Evolutionary conservation across 2,888 invertebrate genomes (phyloP), one percentile per base, ranked within the genome.

Genomic region (Hermaeophaga mercurialis): DNA sequence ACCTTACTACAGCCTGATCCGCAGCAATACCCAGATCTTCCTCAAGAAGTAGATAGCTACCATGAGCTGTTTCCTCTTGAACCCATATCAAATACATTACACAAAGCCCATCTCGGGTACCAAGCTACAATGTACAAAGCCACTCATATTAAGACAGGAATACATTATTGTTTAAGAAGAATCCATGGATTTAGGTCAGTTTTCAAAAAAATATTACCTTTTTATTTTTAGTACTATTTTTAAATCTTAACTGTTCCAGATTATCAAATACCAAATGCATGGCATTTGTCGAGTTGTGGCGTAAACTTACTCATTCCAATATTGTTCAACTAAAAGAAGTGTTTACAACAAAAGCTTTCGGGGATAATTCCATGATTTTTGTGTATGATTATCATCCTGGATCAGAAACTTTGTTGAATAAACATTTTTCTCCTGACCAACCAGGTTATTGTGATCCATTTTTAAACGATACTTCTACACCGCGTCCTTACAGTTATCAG

Each of bases 371-470:
- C 54, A 85, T 97, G 83, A 87, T 98, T 67, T 91, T 98, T 79
- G 94, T 96, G 52, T 98, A 96, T 79, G 95, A 96, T 75, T 98
- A 91, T 80, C 92, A 94, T 81, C 91, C 97, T 18, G 89, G 90
- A 50, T 90, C 94, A 54, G 90, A 91, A 74, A 96, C 96, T 0
- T 78, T 99, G 66, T 82, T 94, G 80, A 84, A 85, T 66, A 90
- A 91, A 73, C 95, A 94, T 80, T 91, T 97, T 75, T 82, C 86
- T 18, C 81, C 84, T 31, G 79, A 79, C 65, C 82, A 83, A 65
- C 76, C 83, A 55, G 87, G 87, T 56, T 88, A 86, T 68, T 79
- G 84, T 64, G 88, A 88, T 79, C 91, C 92, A 47, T 93, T 94
- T 80, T 89, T 89, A 26, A 86, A 89, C 14, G 93, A 94, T 75